Base-by-base conservation (phyloP, 1,140 invertebrate genomes). In the Zophobas atratus region DNA sequence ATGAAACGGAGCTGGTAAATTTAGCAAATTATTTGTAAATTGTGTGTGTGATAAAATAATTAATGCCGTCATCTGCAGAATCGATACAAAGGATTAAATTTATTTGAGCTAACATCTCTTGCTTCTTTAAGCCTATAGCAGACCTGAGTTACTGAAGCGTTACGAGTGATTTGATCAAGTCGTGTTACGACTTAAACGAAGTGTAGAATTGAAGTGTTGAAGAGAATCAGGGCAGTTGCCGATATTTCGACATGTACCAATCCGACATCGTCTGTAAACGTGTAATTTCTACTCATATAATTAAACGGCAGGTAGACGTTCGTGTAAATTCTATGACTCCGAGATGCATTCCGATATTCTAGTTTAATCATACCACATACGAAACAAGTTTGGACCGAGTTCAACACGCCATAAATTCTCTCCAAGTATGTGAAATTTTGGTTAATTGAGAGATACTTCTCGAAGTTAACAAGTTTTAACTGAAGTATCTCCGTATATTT, bases 121-220 rank as follows among this genome's bases (percentile, higher is more conserved):
- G 20, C 38, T 67, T 67, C 60, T 43, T 67, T 43, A 39, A 39
- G 2, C 33, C 38, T 20, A 39, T 41, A 67, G 1, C 43, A 38
- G 60, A n/a, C 60, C 39, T 67, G 43, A 67, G 36, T 67, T 67
- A 67, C 20, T 67, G 60, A 39, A 67, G 60, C 60, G 60, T 46
- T 67, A 67, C 38, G 20, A 41, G 60, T 39, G 20, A 67, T 39
- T 67, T 67, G 60, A 67, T 67, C 57, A 67, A 67, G 60, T 67
- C 43, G 60, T 20, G 60, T 67, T 67, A 41, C 38, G 43, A 67
- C 60, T 67, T 67, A 67, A 67, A 43, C 60, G 60, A 67, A 67
- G 60, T 67, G 60, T 67, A 67, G 60, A 67, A 67, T 67, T 67
- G 60, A 67, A 67, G 60, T 67, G 60, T 67, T 67, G 60, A 43